Evolutionary conservation across 2,113 vertebrate genomes (phyloP).

Genomic region (Eublepharis macularius): DNA sequence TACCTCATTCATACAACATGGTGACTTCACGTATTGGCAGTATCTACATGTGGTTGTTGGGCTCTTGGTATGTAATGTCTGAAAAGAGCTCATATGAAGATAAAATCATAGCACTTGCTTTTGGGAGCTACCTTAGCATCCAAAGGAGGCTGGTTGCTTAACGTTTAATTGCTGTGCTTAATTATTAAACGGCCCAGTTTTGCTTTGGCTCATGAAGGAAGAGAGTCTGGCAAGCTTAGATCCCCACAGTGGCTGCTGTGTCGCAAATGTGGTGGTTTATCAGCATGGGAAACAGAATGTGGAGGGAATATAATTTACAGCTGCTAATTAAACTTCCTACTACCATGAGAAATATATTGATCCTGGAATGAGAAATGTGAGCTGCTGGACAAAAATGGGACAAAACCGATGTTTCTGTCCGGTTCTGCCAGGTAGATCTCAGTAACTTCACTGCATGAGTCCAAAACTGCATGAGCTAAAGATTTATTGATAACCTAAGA

Average conservation of each 20-base stretch:
- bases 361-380: background rate
- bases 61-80: too few species aligned
- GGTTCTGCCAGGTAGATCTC: too few species aligned
- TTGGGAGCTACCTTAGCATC: background rate
- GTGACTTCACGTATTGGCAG: too few species aligned
- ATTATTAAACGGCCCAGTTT: background rate
- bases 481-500: too few species aligned
- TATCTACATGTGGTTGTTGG: too few species aligned
- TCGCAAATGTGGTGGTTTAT: background rate
- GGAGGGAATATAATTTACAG: background rate
- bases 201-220: background rate
- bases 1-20: too few species aligned
- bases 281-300: background rate
- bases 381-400: background rate
- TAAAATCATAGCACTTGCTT: background rate
- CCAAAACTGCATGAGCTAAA: too few species aligned
- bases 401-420: background rate
- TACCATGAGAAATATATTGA: accelerated
- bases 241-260: too few species aligned
- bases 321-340: background rate
- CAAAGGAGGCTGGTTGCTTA: background rate
- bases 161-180: conserved; percentile 10
- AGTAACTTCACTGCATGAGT: too few species aligned
- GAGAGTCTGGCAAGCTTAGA: background rate
- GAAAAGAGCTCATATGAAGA: too few species aligned